A percentile compares a stretch with the other conserved stretches of the same genome.
phyloP scores from a whole-genome alignment of 2,888 invertebrate species.

The Eupeodes latifasciatus region DNA sequence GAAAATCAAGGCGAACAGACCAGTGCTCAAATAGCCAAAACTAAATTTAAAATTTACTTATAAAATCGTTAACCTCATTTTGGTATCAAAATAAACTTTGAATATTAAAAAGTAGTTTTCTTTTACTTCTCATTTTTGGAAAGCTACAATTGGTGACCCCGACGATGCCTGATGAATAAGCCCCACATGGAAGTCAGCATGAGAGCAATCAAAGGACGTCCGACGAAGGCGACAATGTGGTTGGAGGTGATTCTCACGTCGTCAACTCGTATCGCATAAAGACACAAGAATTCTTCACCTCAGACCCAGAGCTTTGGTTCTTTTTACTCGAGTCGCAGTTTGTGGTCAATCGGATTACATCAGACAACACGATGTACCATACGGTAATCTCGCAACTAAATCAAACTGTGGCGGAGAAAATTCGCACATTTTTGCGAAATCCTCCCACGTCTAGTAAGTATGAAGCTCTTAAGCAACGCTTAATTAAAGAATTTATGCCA shows the following conservation, averaged over 20 bases:
- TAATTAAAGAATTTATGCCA: slow-evolving; percentile 29
- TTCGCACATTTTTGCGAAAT: slow-evolving; percentile 23
- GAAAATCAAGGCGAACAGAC: no score
- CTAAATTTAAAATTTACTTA: no score
- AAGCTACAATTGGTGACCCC: no score
- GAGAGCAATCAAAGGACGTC: no score
- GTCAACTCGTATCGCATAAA: neutral
- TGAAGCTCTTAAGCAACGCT: slow-evolving; percentile 12
- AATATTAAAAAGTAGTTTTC: no score
- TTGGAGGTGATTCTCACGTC: neutral
- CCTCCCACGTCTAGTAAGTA: slow-evolving; percentile 19
- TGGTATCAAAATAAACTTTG: no score
- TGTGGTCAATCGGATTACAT: slow-evolving; percentile 2
- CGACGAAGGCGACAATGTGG: neutral
- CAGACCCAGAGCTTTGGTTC: slow-evolving; percentile 8
- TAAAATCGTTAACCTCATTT: no score
- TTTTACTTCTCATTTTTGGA: no score
- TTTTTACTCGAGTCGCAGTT: slow-evolving; percentile 3
- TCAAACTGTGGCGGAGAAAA: slow-evolving; percentile 8
- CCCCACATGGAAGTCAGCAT: no score
- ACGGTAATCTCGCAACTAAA: slow-evolving; percentile 3
- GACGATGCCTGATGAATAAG: no score
- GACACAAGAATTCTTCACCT: slow-evolving; percentile 6
- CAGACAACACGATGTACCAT: neutral
- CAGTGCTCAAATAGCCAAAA: no score